Base-by-base conservation (phyloP, 2,797 vertebrate genomes). In the Antrozous pallidus region DNA sequence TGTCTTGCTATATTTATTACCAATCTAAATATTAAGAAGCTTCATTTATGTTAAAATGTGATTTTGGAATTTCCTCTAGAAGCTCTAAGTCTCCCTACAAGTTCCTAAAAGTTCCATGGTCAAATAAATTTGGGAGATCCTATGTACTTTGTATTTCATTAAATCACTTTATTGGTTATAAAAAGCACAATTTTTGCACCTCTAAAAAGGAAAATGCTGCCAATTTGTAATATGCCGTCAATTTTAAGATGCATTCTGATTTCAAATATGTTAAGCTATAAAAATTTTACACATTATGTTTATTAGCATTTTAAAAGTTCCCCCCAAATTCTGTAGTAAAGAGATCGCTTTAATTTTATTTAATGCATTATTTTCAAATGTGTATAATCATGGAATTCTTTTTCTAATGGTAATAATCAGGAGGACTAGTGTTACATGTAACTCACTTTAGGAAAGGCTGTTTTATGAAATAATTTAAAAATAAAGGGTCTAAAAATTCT, bases 401-500 rank as follows among this genome's bases (percentile, higher is more conserved):
- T 97, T 81, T 67, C 26, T 83, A 86, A 67, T 78, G 71, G 6
- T 54, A 95, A 83, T 12, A 88, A n/a, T 33, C 28, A 89, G 61
- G 84, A 26, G 13, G 84, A 24, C 9, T 77, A 67, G 36, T 56
- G 26, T 85, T 87, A 90, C 51, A 90, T 61, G 28, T 83, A 88
- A 92, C 40, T 96, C 20, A 38, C n/a, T 95, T 95, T 78, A 78
- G 38, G 40, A 92, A 95, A 90, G 49, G 63, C 38, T 42, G 0
- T 80, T 91, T 90, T 45, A 88, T 82, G 74, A 95, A 95, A 42
- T 83, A 89, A 94, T 65, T 65, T 81, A 20, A 80, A 67, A 87
- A 80, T 70, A 56, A 88, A 26, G 24, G 3, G 5, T 42, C 42
- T 70, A 40, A 83, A 45, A 78, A 14, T 54, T 69, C 36, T 78